These are phyloP conservation scores for Ellobium chinense DNA, from an alignment of 2,888 invertebrate species.

Conservation along the genomic window DNA sequence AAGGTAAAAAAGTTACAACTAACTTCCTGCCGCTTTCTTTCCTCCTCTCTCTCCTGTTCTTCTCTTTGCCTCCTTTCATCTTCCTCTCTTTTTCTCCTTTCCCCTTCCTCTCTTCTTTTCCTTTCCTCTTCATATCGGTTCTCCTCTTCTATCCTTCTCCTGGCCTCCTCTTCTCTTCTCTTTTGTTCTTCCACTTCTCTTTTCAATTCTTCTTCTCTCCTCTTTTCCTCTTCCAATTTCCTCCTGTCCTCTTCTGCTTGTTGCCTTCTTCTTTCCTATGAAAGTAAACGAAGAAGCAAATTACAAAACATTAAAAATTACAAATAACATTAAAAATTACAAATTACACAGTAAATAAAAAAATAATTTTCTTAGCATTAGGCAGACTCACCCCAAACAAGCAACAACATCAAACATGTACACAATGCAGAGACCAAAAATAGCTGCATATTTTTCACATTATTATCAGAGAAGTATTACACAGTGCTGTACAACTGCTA, in stretches of 20 bases:
- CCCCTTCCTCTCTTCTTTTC: conserved; percentile 46
- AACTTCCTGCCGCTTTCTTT: too few relatives aligned
- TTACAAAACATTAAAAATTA: not conserved
- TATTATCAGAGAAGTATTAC: too few relatives aligned
- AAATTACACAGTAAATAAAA: not conserved
- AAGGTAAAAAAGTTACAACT: too few relatives aligned
- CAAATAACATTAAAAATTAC: not conserved
- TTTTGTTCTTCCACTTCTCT: conserved; percentile 24
- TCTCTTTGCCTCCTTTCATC: conserved; percentile 42
- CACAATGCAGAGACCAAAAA: too few relatives aligned
- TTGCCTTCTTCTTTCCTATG: conserved; percentile 4
- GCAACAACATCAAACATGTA: too few relatives aligned
- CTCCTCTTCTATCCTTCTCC: conserved; percentile 49
- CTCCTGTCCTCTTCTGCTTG: not conserved
- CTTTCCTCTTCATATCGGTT: conserved; percentile 45
- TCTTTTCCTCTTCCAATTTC: conserved; percentile 27
- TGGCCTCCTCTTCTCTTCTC: conserved; percentile 45
- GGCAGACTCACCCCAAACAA: too few relatives aligned
- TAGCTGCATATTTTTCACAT: too few relatives aligned
- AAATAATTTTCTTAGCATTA: too few relatives aligned
- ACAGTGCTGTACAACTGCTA: too few relatives aligned
- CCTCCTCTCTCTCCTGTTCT: conserved; percentile 17
- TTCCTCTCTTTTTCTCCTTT: conserved; percentile 49
- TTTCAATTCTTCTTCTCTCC: conserved; percentile 44
- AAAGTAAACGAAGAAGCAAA: not conserved